phyloP scores from a whole-genome alignment of 2,113 vertebrate species.

The Atrichornis clamosus region DNA sequence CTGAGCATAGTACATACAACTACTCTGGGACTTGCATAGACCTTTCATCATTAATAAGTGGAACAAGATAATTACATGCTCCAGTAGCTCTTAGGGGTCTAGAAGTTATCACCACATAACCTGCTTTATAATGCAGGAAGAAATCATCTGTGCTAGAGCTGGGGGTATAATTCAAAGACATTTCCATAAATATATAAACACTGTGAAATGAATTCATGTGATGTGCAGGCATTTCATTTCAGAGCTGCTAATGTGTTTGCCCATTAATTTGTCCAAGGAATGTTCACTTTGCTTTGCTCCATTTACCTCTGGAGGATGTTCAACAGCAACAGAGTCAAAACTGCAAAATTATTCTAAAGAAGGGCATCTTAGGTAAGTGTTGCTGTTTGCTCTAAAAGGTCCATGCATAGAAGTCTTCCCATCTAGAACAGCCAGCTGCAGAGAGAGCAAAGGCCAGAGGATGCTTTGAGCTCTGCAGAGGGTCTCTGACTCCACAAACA shows the following conservation, averaged over 20 bases:
- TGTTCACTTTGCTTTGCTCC: conserved; percentile 21
- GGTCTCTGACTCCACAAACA: background rate
- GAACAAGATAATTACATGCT: conserved; percentile 62
- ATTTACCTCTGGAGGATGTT: conserved; percentile 20
- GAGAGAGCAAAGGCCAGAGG: background rate
- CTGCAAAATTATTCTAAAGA: background rate
- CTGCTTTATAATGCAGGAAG: conserved; percentile 28
- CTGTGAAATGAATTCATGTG: conserved; percentile 28
- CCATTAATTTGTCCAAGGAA: conserved; percentile 38
- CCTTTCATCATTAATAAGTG: conserved; percentile 57
- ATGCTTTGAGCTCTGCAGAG: background rate
- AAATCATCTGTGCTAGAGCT: conserved; percentile 27
- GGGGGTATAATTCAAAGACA: background rate
- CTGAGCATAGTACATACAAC: background rate
- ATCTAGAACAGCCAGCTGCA: background rate
- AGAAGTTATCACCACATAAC: conserved; percentile 50
- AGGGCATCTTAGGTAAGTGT: background rate
- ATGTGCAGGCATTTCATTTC: background rate
- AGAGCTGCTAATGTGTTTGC: conserved; percentile 11
- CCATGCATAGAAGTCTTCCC: background rate
- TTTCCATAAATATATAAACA: conserved; percentile 58
- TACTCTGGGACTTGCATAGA: conserved; percentile 28
- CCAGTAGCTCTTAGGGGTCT: conserved; percentile 34
- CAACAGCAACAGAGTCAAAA: background rate
- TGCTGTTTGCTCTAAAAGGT: background rate